phyloP scores from a whole-genome alignment of 2,888 invertebrate genomes.

The Aleiodes testaceus region DNA sequence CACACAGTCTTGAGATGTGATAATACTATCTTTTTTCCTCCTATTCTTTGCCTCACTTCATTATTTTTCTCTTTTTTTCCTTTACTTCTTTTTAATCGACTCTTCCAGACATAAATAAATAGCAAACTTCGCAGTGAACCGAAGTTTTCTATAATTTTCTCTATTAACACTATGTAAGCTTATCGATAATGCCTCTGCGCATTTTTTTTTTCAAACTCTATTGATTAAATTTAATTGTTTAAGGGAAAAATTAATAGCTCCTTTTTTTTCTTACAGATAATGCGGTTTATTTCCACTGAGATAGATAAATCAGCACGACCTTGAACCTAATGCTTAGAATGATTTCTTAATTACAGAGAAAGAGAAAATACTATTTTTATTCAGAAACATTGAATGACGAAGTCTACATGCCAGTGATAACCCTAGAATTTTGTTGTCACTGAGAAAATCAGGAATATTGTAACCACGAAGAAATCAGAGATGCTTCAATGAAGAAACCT shows the following conservation, averaged over 20 bases:
- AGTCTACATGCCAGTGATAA: background rate
- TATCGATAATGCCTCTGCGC: background rate
- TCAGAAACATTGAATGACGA: too few species aligned
- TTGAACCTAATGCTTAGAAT: constrained; percentile 24
- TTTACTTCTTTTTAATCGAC: constrained; percentile 13
- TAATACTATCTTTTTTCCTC: constrained; percentile 1
- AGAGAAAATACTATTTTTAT: background rate
- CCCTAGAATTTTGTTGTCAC: background rate
- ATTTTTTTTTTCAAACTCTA: background rate
- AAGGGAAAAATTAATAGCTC: background rate
- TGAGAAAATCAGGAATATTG: background rate
- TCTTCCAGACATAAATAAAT: constrained; percentile 36
- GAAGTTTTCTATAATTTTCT: background rate
- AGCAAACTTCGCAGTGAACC: constrained; percentile 22
- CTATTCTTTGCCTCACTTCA: background rate
- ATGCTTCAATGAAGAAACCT: constrained; percentile 29
- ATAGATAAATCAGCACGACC: constrained; percentile 19
- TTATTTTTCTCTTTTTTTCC: background rate
- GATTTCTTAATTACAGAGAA: background rate
- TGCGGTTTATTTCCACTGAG: constrained; percentile 9
- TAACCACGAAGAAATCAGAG: background rate
- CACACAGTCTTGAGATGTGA: constrained; percentile 11
- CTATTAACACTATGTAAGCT: background rate
- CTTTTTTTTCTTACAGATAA: background rate
- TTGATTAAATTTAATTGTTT: background rate